A percentile compares a stretch with the other conserved stretches of the same genome.
phyloP scores from a whole-genome alignment of 2,888 invertebrate genomes.

The Lochmaea crataegi region DNA sequence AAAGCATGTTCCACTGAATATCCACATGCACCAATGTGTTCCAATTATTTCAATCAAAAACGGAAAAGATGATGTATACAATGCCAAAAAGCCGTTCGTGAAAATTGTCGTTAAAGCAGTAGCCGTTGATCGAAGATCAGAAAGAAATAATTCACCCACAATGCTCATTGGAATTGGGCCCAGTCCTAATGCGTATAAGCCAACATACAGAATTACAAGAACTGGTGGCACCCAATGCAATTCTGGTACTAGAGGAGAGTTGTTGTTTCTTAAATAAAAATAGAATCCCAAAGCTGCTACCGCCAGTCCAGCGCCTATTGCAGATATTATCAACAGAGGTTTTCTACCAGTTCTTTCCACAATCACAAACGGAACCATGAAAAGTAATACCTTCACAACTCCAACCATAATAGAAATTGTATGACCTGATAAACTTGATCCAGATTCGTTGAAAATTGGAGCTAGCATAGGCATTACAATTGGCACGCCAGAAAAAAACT shows the following conservation, averaged over 20 bases:
- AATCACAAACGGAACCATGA: conserved; percentile 1
- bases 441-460: conserved; percentile 10
- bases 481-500: conserved; percentile 10
- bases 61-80: neutral
- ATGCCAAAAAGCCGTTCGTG: neutral
- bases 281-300: conserved; percentile 7
- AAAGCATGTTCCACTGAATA: conserved; percentile 12
- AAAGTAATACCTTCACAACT: neutral
- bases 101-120: neutral
- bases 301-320: conserved; percentile 7
- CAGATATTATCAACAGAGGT: conserved; percentile 18
- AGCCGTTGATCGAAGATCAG: conserved; percentile 18
- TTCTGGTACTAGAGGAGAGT: neutral
- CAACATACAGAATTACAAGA: conserved; percentile 2
- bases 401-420: conserved; percentile 12
- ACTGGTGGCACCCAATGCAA: conserved; percentile 22
- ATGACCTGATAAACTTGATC: conserved; percentile 5
- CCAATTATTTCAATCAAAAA: neutral
- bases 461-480: conserved; percentile 6
- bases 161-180: conserved; percentile 17
- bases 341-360: conserved; percentile 26
- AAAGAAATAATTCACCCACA: conserved; percentile 6
- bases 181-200: conserved; percentile 16
- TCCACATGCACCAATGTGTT: conserved; percentile 14
- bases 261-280: conserved; percentile 17